Conservation (phyloP, 53 echinoderm and acorn worm species). For the Hippasteria phrygiana region DNA sequence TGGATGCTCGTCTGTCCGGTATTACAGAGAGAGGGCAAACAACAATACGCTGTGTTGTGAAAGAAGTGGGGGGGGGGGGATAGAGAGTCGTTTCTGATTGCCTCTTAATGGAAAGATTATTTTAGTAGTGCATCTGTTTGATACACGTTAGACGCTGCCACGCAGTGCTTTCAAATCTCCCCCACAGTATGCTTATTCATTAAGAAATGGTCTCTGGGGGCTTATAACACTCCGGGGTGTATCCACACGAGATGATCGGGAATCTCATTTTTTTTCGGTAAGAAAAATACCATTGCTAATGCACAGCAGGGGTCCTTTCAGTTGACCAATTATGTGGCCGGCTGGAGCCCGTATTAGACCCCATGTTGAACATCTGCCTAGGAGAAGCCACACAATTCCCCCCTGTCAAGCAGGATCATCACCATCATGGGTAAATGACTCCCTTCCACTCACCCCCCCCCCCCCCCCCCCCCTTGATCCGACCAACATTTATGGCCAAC, state of each 20-base stretch:
- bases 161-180: not conserved
- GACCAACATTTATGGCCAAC: not conserved
- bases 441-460: not conserved
- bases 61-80: too few relatives aligned
- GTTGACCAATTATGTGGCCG: conserved; percentile 16
- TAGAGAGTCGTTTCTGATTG: conserved; percentile 1
- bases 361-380: conserved; percentile 56
- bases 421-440: conserved; percentile 1
- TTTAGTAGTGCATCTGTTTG: conserved; percentile 12
- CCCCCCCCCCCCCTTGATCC: not conserved
- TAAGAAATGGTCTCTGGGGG: conserved; percentile 13
- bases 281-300: not conserved
- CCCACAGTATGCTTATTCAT: not conserved
- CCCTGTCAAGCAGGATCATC: not conserved
- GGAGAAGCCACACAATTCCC: not conserved
- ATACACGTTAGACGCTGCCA: not conserved
- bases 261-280: not conserved
- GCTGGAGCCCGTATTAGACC: not conserved
- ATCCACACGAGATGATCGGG: not conserved
- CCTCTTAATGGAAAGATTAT: conserved; percentile 27
- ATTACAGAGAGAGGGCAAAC: not conserved
- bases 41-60: not conserved
- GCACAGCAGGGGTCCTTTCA: not conserved
- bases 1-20: not conserved
- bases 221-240: not conserved